Evolutionary conservation across 1,140 invertebrate genomes (phyloP).

Genomic region (Lutraria rhynchaena): DNA sequence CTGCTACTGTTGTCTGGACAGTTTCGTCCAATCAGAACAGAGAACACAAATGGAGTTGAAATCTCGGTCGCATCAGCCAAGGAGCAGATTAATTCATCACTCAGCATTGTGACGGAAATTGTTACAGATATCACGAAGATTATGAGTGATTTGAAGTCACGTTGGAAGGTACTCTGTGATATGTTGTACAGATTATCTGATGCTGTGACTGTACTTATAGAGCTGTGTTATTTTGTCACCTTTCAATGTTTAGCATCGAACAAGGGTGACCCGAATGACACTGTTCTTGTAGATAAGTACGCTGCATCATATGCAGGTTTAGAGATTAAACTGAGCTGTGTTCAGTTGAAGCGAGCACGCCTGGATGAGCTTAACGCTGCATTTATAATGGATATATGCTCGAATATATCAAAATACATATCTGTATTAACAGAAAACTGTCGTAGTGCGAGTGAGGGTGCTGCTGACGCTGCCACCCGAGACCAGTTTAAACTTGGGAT

Average conservation of each 20-base stretch:
- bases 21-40: conserved; percentile 61
- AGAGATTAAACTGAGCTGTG: conserved; percentile 62
- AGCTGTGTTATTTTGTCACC: conserved; percentile 59
- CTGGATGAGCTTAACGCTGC: conserved; percentile 58
- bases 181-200: conserved; percentile 57
- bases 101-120: conserved; percentile 49
- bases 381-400: conserved; percentile 65
- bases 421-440: conserved; percentile 65
- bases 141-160: conserved; percentile 45
- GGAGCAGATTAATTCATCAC: conserved; percentile 47
- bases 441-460: conserved; percentile 58
- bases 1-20: conserved; percentile 63
- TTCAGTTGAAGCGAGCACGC: conserved; percentile 54
- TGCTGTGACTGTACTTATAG: conserved; percentile 58
- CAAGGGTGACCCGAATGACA: conserved; percentile 16
- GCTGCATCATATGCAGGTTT: conserved; percentile 57
- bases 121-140: conserved; percentile 39
- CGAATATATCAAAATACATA: conserved; percentile 63
- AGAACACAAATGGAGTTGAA: conserved; percentile 47
- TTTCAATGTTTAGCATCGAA: conserved; percentile 51
- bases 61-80: conserved; percentile 29
- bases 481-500: conserved; percentile 71
- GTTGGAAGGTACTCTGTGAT: conserved; percentile 61
- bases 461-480: conserved; percentile 27
- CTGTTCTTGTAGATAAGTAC: conserved; percentile 64